Evolutionary conservation across 2,797 vertebrate genomes (phyloP).

Genomic region (Coccyzus lansbergi): DNA sequence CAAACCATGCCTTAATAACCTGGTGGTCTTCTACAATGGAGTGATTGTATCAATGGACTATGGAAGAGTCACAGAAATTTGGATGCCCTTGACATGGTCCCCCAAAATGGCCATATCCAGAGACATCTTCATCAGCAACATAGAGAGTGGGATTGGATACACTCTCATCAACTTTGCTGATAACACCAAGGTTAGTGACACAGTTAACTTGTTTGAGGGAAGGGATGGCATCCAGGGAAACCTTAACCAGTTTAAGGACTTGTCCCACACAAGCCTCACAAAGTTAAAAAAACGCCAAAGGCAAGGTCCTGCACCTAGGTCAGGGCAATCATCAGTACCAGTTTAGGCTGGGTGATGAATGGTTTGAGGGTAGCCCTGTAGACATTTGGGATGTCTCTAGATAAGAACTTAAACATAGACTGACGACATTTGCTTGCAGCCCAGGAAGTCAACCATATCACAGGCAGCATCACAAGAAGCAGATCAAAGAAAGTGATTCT

Average conservation of each 20-base stretch:
- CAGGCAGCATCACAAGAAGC: not conserved
- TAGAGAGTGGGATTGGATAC: not conserved
- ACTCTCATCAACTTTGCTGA: not conserved
- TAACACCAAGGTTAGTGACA: not conserved
- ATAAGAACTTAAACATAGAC: not conserved
- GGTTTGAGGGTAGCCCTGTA: not conserved
- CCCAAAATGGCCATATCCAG: not conserved
- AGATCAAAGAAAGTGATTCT: not conserved
- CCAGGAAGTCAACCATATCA: not conserved
- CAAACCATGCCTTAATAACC: no score
- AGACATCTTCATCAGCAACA: not conserved
- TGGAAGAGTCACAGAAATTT: not conserved
- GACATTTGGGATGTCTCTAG: not conserved
- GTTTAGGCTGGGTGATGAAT: not conserved
- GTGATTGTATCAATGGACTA: not conserved
- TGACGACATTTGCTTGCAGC: fast-evolving
- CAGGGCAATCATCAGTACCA: not conserved
- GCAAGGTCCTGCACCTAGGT: not conserved
- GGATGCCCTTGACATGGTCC: not conserved
- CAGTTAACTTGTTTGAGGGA: not conserved
- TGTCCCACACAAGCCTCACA: fast-evolving
- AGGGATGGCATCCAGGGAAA: not conserved
- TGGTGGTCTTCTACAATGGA: no score
- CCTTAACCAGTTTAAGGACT: not conserved
- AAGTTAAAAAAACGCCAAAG: not conserved